Conservation (phyloP, 2,888 invertebrate species). For the Helicoverpa assulta region DNA sequence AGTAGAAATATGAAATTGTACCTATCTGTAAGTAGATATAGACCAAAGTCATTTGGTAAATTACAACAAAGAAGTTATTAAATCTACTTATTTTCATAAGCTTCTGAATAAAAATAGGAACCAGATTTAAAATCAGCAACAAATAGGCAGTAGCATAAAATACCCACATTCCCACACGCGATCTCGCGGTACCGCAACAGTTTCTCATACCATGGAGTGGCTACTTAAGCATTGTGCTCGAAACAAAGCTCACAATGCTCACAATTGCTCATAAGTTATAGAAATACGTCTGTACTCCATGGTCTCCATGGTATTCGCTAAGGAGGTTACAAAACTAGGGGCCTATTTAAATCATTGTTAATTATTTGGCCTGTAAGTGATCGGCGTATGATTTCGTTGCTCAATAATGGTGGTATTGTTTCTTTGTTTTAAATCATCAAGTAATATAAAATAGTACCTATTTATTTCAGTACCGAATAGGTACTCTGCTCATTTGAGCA, state of each 20-base stretch:
- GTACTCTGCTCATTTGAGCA: too few species aligned
- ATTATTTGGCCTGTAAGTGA: slow-evolving; percentile 78
- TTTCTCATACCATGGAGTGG: slow-evolving; percentile 85
- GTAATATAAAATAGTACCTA: too few species aligned
- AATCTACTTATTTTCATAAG: not conserved
- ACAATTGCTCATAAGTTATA: slow-evolving; percentile 78
- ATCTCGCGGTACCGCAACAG: slow-evolving; percentile 73
- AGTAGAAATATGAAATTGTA: too few species aligned
- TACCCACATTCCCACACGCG: slow-evolving; percentile 85
- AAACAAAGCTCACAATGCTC: slow-evolving; percentile 81
- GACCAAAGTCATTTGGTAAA: too few species aligned
- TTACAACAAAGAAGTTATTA: not conserved
- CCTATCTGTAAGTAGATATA: too few species aligned
- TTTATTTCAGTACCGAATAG: too few species aligned
- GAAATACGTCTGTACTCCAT: slow-evolving; percentile 72
- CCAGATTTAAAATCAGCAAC: slow-evolving; percentile 7
- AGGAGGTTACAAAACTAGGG: slow-evolving; percentile 74
- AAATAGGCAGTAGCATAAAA: slow-evolving; percentile 32
- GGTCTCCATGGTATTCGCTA: slow-evolving; percentile 69
- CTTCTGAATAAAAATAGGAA: slow-evolving; percentile 8
- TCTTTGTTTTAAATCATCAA: not conserved
- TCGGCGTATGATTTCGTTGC: slow-evolving; percentile 67
- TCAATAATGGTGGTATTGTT: slow-evolving; percentile 16
- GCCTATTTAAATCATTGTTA: slow-evolving; percentile 70
- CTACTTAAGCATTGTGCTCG: slow-evolving; percentile 78